Evolutionary conservation across 2,797 vertebrate genomes (phyloP).

Genomic region (Lutjanus argentimaculatus): DNA sequence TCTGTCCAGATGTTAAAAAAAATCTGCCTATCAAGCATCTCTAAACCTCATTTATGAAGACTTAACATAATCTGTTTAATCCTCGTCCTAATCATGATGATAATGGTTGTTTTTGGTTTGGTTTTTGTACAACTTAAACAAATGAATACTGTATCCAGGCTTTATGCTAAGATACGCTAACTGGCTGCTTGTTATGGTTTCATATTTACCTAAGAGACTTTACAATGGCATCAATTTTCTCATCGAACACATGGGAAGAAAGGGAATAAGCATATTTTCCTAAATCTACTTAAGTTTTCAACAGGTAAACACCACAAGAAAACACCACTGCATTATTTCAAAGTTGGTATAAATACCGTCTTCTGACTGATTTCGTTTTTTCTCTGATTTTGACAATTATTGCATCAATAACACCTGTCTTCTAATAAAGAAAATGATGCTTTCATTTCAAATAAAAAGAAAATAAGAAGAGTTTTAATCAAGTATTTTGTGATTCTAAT

Average conservation of each 20-base stretch:
- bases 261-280: not conserved
- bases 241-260: not conserved
- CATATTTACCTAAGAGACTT: not conserved
- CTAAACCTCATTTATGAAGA: not conserved
- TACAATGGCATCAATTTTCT: not conserved
- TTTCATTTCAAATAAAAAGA: not conserved
- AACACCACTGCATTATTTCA: not conserved
- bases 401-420: not conserved
- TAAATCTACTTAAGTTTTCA: not conserved
- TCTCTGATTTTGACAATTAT: not conserved
- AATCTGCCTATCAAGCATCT: not conserved
- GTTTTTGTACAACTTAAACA: not conserved
- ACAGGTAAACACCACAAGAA: not conserved
- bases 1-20: not conserved
- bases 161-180: not conserved
- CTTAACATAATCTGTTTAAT: not conserved
- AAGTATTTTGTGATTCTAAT: not conserved
- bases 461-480: not conserved
- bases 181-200: not conserved
- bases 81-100: not conserved
- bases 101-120: not conserved
- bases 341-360: not conserved
- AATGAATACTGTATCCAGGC: too few relatives aligned
- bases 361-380: not conserved
- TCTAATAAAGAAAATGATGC: not conserved